Percentiles rank a stretch among this genome's conserved stretches.
These are phyloP conservation scores for Calyptomena viridis DNA, from an alignment of 2,113 vertebrate species.

Conservation along the genomic window DNA sequence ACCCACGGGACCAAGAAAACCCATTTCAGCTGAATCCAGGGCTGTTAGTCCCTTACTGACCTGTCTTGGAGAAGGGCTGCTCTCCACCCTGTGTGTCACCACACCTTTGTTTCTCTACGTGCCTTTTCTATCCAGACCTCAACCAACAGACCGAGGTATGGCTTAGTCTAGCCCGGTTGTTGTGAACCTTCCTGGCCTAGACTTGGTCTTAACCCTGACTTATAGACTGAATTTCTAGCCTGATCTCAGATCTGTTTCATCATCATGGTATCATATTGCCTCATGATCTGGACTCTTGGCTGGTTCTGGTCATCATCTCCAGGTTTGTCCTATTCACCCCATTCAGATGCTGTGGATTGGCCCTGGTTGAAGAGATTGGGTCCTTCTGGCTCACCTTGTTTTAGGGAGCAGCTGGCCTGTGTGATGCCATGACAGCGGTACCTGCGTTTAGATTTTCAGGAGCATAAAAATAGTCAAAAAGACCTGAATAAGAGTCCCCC, in stretches of 20 bases:
- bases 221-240: not conserved
- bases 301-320: fast-evolving
- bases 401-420: not conserved
- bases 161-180: not conserved
- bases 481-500: not conserved
- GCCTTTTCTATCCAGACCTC: fast-evolving
- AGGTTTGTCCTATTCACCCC: not conserved
- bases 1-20: not conserved
- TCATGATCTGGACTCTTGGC: not conserved
- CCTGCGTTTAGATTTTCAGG: not conserved
- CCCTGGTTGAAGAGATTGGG: not conserved
- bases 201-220: not conserved
- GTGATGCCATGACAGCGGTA: fast-evolving
- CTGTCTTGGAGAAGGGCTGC: not conserved
- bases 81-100: fast-evolving
- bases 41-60: fast-evolving
- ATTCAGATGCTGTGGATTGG: not conserved
- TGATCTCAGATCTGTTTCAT: not conserved
- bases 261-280: fast-evolving
- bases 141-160: not conserved
- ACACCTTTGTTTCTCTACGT: fast-evolving
- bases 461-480: not conserved
- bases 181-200: not conserved
- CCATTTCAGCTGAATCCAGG: not conserved
- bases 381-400: not conserved